A percentile compares a stretch with the other conserved stretches of the same genome.
These are phyloP conservation scores for Thryonomys swinderianus DNA, from an alignment of 2,113 vertebrate species.

Conservation along the genomic window DNA sequence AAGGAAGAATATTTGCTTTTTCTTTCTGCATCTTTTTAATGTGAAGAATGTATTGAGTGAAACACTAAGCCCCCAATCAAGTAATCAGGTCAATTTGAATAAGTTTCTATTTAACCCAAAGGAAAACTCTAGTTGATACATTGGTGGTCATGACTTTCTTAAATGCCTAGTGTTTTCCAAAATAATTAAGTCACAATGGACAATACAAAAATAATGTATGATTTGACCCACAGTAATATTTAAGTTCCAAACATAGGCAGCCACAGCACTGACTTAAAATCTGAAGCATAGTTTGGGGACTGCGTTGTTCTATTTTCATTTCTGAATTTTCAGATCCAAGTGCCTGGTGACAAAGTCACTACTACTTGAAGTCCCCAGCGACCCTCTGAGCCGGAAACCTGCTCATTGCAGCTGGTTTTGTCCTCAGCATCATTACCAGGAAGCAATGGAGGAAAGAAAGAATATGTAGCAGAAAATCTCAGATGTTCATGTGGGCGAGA, in stretches of 20 bases:
- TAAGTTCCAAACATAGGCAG: conserved; percentile 23
- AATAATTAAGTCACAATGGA: conserved; percentile 58
- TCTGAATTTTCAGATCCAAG: conserved; percentile 44
- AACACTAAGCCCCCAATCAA: neutral
- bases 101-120: conserved; percentile 28
- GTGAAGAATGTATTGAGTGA: neutral
- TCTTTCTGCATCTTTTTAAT: neutral
- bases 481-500: neutral
- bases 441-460: neutral
- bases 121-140: neutral
- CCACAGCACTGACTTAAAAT: neutral
- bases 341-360: neutral
- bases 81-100: neutral
- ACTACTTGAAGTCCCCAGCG: conserved; percentile 17
- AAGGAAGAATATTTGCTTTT: neutral
- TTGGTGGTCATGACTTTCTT: conserved; percentile 6
- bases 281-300: neutral
- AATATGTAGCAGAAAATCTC: neutral
- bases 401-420: conserved; percentile 28
- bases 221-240: neutral
- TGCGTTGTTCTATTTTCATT: conserved; percentile 45
- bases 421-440: neutral
- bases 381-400: conserved; percentile 17
- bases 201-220: conserved; percentile 15
- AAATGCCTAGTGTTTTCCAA: conserved; percentile 31